Conservation (phyloP, 1,140 invertebrate genomes). For the Hyles vespertilio region DNA sequence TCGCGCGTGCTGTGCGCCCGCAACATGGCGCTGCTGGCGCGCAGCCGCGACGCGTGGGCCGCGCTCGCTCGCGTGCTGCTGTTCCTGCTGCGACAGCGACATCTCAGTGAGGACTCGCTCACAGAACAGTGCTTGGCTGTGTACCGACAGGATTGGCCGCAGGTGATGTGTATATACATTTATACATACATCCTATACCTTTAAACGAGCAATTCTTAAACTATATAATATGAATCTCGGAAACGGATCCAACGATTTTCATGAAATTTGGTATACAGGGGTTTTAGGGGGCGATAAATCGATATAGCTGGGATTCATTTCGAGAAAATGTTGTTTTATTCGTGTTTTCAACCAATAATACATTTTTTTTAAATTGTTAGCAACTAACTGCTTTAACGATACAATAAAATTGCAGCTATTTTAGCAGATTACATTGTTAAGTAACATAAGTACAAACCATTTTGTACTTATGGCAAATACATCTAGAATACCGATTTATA, state of each 20-base stretch:
- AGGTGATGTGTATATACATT: slow-evolving; percentile 36
- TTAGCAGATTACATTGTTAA: too few relatives aligned
- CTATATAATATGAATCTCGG: neutral
- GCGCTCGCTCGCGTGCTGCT: slow-evolving; percentile 46
- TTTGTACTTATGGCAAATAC: too few relatives aligned
- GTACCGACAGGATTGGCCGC: slow-evolving; percentile 69
- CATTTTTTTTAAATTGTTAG: neutral
- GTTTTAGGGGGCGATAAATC: too few relatives aligned
- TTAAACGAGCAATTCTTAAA: neutral
- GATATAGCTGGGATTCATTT: neutral
- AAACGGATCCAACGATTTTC: neutral
- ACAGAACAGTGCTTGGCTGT: slow-evolving; percentile 68
- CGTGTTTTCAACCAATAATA: neutral
- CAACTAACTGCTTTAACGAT: neutral
- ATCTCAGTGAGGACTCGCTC: slow-evolving; percentile 60
- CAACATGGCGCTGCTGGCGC: slow-evolving; percentile 48
- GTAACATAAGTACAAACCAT: too few relatives aligned
- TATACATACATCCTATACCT: neutral
- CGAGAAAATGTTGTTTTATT: neutral
- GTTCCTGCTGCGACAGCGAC: slow-evolving; percentile 51
- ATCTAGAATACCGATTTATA: too few relatives aligned
- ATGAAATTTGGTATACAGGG: too few relatives aligned
- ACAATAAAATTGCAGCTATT: neutral
- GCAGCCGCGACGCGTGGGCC: slow-evolving; percentile 43
- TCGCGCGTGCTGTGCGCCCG: slow-evolving; percentile 54